A percentile compares a stretch with the other conserved stretches of the same genome.
Evolutionary conservation across 1,140 invertebrate genomes (phyloP).

Genomic region (Macrocentrus cingulum): DNA sequence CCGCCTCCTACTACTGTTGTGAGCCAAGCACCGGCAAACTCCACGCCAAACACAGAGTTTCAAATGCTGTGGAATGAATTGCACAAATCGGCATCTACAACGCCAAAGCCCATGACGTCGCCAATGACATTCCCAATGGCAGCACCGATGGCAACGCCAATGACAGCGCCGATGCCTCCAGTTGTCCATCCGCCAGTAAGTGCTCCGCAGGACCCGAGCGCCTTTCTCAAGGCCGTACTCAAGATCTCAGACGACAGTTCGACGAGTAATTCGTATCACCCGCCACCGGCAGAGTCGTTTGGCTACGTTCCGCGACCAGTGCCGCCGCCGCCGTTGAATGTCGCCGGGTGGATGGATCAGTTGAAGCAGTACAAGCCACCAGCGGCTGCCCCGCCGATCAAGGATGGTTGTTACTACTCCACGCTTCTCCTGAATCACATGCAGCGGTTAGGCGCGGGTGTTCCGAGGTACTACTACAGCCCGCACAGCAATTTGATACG

Average conservation of each 20-base stretch:
- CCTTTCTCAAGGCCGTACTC: constrained; percentile 52
- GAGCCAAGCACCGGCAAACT: not conserved
- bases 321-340: constrained; percentile 31
- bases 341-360: constrained; percentile 51
- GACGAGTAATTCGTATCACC: constrained; percentile 24
- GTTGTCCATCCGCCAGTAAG: not conserved
- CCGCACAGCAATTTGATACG: constrained; percentile 40
- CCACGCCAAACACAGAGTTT: constrained; percentile 37
- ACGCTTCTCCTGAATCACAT: constrained; percentile 50
- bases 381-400: no score
- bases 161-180: not conserved
- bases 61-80: constrained; percentile 53
- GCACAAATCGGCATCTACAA: constrained; percentile 36
- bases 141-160: constrained; percentile 5
- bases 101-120: not conserved
- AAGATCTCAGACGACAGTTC: constrained; percentile 48
- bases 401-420: constrained; percentile 40
- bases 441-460: constrained; percentile 45
- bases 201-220: constrained; percentile 54
- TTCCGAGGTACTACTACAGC: constrained; percentile 55
- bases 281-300: constrained; percentile 31
- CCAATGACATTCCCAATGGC: not conserved
- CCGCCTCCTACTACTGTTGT: not conserved
- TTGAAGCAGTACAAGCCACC: constrained; percentile 45
- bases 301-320: constrained; percentile 30